Base-by-base conservation (phyloP, 2,888 invertebrate species). In the Steromphala cineraria region DNA sequence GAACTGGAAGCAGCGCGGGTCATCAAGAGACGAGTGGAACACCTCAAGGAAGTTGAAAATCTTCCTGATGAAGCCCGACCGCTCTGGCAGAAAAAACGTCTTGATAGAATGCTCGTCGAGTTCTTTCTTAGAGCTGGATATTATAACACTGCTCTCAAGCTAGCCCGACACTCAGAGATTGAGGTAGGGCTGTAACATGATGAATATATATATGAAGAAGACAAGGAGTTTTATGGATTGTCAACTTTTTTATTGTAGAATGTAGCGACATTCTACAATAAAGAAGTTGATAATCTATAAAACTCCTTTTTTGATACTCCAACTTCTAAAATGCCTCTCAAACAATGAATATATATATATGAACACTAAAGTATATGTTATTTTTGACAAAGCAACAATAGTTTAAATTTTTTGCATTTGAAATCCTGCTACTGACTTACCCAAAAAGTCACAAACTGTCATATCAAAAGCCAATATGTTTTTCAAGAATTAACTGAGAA, bases 91-190 rank as follows among this genome's bases (percentile, higher is more conserved):
- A 95, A 96, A 85, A 96, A 96, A 85, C 95, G 99, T 46, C 94
- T 99, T 79, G 98, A 99, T 94, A 95, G 99, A 78, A 97, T 99
- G 97, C 95, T 99, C 78, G 97, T 99, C 17, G 99, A 99, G 92
- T 98, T 99, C 94, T 97, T 99, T 91, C 95, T 99, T 24, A 95
- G 98, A 81, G 96, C 97, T 92, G 99, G 99, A 0, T 98, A 98
- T 94, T 99, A 99, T 93, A 97, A 97, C 91, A 97, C 98, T 0
- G 99, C 99, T 0, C 96, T 96, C 85, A 96, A 96, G 90, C 94
- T 99, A 36, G 97, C 98, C 0, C 96, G 96, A 78, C 95, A 96
- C 77, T 96, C 97, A 15, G 92, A 92, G 62, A 93, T 94, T 79
- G 93, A 94, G 92, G 94, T 93, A 82, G 75, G 79, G 67, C n/a